Base-by-base conservation (phyloP, 2,888 invertebrate species). In the Cepaea hortensis region DNA sequence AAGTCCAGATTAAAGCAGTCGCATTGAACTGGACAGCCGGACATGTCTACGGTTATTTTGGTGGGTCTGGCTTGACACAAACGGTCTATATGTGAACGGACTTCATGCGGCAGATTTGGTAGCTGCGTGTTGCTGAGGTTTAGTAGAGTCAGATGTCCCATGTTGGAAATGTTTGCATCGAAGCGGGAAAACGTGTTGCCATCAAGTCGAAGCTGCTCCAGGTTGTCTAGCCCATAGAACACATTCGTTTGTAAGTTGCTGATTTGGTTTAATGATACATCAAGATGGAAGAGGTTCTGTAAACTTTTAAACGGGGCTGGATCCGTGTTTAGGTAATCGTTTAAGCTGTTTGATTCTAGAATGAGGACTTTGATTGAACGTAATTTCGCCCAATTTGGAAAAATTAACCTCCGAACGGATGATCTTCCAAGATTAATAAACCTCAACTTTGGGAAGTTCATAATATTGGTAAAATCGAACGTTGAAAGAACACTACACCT, bases 1-100 rank as follows among this genome's bases (percentile, higher is more conserved):
- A 88, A 88, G 55, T 55, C 55, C 55, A 9, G 55, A 55, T 55
- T 55, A 11, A 55, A 55, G 11, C 55, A 55, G 55, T 77, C 79
- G 81, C 88, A 88, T 46, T 77, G 61, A 18, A 88, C 75, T 13
- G 88, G 88, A 76, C 86, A 86, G 83, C 65, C 62, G 3, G 80
- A 73, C 70, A 88, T 61, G 76, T 87, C 81, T 4, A 88, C 61
- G 35, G 35, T 35, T 35, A 35, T 18, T 23, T 50, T 5, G 73
- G 13, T 61, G n/a, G 55, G 18, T 23, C 18, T 5, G 61, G 35
- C 2, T 70, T 79, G 15, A 20, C 62, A 35, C 3, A 72, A 23
- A 4, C 6, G 70, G 13, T 76, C 86, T 35, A 77, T 55, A 23
- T 46, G n/a, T 15, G 35, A 35, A 35, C 35, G 35, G 35, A 35